phyloP scores from a whole-genome alignment of 2,113 vertebrate species.

The Centrocercus urophasianus region DNA sequence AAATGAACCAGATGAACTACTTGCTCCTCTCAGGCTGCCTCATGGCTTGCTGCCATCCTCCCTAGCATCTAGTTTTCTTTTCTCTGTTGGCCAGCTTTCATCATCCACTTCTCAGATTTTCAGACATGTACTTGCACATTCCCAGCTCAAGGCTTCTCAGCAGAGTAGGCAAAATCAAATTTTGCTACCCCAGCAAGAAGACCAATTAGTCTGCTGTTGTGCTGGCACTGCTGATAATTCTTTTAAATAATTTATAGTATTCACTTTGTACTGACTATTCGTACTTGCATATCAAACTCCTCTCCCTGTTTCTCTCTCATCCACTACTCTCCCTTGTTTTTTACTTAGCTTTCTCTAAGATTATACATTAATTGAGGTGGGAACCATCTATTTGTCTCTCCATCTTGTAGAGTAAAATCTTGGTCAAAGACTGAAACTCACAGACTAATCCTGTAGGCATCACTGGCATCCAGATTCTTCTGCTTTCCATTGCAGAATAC shows the following conservation, averaged over 20 bases:
- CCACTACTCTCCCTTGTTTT: rapidly evolving
- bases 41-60: background rate
- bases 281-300: background rate
- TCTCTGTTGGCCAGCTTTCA: background rate
- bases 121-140: conserved; percentile 46
- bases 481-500: background rate
- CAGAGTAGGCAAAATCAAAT: conserved; percentile 51
- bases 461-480: background rate
- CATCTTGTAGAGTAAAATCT: background rate
- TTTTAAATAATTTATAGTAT: background rate
- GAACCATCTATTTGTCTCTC: background rate
- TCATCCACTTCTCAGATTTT: conserved; percentile 41
- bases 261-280: background rate
- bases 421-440: background rate
- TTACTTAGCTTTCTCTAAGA: background rate
- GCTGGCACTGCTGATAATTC: background rate
- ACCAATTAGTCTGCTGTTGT: background rate
- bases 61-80: background rate
- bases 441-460: background rate
- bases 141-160: conserved; percentile 24
- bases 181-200: conserved; percentile 26
- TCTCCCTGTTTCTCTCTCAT: rapidly evolving
- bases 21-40: background rate
- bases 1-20: background rate
- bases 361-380: background rate